Evolutionary conservation across 2,113 vertebrate genomes (phyloP).

Genomic region (Sceloporus tristichus): DNA sequence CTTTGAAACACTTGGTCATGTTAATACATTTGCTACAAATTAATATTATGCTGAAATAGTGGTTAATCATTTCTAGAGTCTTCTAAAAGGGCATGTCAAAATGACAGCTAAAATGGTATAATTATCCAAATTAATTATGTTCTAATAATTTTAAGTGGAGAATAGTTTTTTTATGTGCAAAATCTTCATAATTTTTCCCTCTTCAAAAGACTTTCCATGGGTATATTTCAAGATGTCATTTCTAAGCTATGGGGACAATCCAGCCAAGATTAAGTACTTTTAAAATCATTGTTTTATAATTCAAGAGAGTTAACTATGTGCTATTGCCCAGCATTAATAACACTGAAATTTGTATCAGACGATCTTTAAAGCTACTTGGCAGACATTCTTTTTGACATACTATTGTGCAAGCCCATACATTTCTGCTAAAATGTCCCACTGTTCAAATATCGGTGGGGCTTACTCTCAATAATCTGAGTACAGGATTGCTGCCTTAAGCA

Average conservation of each 20-base stretch:
- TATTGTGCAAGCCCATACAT: no score
- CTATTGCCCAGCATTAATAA: background rate
- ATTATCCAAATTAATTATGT: conserved; percentile 9
- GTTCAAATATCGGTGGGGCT: background rate
- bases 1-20: conserved; percentile 21
- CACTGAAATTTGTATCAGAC: no score
- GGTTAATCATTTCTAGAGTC: conserved; percentile 5
- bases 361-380: no score
- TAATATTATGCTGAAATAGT: conserved; percentile 2
- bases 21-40: conserved; percentile 37
- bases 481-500: background rate
- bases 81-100: conserved; percentile 6
- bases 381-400: no score
- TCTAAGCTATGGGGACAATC: conserved; percentile 35
- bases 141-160: conserved; percentile 14
- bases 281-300: background rate
- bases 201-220: conserved; percentile 23
- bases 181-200: conserved; percentile 50
- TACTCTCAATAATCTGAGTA: background rate
- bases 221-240: conserved; percentile 33
- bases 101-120: conserved; percentile 11
- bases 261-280: background rate
- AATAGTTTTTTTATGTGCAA: background rate
- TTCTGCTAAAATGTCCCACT: background rate
- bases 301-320: background rate